A percentile compares a stretch with the other conserved stretches of the same genome.
Conservation (phyloP, 2,888 invertebrate species). For the Coelinius sp. region DNA sequence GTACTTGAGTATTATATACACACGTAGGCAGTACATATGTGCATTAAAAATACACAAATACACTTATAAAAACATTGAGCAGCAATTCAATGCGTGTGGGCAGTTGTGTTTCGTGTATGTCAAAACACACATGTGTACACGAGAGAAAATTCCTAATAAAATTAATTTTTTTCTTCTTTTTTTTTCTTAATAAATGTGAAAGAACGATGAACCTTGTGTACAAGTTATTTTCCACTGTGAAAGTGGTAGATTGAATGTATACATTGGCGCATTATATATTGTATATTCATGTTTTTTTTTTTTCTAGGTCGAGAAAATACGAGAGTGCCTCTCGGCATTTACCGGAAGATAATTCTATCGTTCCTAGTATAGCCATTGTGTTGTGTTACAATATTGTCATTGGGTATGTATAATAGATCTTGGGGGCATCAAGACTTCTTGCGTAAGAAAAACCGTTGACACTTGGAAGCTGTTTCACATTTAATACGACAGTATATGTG, state of each 20-base stretch:
- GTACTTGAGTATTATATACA: conserved; percentile 55
- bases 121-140: conserved; percentile 34
- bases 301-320: conserved; percentile 37
- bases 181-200: too few species aligned
- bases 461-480: neutral
- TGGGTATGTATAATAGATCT: conserved; percentile 10
- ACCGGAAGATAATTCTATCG: conserved; percentile 38
- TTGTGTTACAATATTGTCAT: neutral
- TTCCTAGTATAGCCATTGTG: conserved; percentile 10
- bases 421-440: neutral
- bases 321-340: conserved; percentile 21
- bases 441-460: conserved; percentile 31
- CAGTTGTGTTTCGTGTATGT: conserved; percentile 37
- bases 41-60: conserved; percentile 32
- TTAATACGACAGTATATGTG: neutral
- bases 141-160: neutral
- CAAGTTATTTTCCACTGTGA: conserved; percentile 34
- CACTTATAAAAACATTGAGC: conserved; percentile 29
- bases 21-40: conserved; percentile 32
- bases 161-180: neutral
- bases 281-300: neutral
- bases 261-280: neutral
- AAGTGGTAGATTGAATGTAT: conserved; percentile 25
- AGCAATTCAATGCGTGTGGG: conserved; percentile 47
- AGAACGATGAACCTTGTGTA: conserved; percentile 9